Percentiles rank a stretch among this genome's conserved stretches.
Evolutionary conservation across 1,140 invertebrate genomes (phyloP).

Genomic region (Archegozetes longisetosus): DNA sequence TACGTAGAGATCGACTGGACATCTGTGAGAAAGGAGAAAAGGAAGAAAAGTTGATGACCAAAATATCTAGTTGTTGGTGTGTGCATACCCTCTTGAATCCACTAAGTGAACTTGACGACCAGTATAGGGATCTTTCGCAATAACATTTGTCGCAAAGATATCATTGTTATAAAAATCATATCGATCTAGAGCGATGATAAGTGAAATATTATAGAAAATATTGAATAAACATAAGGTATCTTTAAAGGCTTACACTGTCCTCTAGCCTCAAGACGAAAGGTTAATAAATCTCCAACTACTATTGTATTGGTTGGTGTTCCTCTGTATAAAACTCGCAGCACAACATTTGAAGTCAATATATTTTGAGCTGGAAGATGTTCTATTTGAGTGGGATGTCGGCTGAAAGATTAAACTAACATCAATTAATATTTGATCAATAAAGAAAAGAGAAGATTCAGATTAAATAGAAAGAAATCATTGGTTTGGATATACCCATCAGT

Average conservation of each 20-base stretch:
- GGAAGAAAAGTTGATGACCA: neutral
- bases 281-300: conserved; percentile 79
- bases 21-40: conserved; percentile 35
- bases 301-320: conserved; percentile 78
- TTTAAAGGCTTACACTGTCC: conserved; percentile 56
- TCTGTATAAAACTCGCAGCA: conserved; percentile 67
- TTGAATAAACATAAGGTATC: neutral
- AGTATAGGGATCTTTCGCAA: conserved; percentile 80
- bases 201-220: conserved; percentile 1
- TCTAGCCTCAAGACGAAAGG: conserved; percentile 70
- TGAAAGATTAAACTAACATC: conserved; percentile 18
- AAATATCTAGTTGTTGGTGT: neutral
- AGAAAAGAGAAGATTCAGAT: conserved; percentile 1
- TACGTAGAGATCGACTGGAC: conserved; percentile 75
- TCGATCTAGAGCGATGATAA: conserved; percentile 21
- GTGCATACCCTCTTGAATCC: conserved; percentile 69
- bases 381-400: conserved; percentile 72
- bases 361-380: conserved; percentile 79
- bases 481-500: conserved; percentile 21
- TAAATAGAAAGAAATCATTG: neutral
- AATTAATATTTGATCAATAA: no score
- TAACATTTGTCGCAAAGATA: conserved; percentile 80
- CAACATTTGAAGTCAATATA: conserved; percentile 66
- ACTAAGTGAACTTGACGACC: conserved; percentile 73
- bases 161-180: conserved; percentile 34